phyloP scores from a whole-genome alignment of 2,113 vertebrate species.

The Heterotis niloticus region DNA sequence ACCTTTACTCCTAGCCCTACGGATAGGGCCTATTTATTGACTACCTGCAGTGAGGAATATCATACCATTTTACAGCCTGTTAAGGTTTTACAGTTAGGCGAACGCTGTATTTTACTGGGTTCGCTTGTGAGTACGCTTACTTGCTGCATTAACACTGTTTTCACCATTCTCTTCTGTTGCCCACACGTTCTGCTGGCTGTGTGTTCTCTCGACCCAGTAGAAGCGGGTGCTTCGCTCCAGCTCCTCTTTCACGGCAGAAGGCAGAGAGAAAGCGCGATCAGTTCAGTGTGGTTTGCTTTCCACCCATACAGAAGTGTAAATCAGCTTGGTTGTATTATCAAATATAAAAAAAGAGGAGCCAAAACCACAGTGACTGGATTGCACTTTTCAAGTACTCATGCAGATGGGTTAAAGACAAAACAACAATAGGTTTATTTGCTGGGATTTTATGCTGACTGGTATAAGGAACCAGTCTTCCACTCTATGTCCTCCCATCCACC shows the following conservation, averaged over 20 bases:
- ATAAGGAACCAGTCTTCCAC: slow-evolving; percentile 60
- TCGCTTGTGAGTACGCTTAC: slow-evolving; percentile 64
- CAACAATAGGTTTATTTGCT: slow-evolving; percentile 67
- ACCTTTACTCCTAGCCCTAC: slow-evolving; percentile 7
- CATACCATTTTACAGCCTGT: slow-evolving; percentile 35
- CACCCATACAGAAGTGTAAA: neutral
- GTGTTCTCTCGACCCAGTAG: slow-evolving; percentile 50
- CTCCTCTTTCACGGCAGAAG: slow-evolving; percentile 13
- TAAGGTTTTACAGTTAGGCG: slow-evolving; percentile 44
- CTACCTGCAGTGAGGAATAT: slow-evolving; percentile 34
- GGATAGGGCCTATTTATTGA: slow-evolving; percentile 37
- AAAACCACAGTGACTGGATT: neutral
- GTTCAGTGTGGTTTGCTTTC: too few relatives aligned
- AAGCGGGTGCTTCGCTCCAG: slow-evolving; percentile 37
- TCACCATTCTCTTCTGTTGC: slow-evolving; percentile 46
- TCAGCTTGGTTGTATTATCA: slow-evolving; percentile 23
- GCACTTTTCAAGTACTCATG: slow-evolving; percentile 38
- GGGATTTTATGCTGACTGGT: slow-evolving; percentile 63
- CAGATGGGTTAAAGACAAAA: slow-evolving; percentile 63
- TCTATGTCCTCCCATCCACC: neutral
- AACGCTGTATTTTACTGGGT: slow-evolving; percentile 60
- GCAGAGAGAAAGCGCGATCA: neutral
- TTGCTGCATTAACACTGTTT: slow-evolving; percentile 66
- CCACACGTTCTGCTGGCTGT: slow-evolving; percentile 51
- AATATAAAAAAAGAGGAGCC: neutral